phyloP scores from a whole-genome alignment of 2,888 invertebrate species.

The Eustalomyia histrio region DNA sequence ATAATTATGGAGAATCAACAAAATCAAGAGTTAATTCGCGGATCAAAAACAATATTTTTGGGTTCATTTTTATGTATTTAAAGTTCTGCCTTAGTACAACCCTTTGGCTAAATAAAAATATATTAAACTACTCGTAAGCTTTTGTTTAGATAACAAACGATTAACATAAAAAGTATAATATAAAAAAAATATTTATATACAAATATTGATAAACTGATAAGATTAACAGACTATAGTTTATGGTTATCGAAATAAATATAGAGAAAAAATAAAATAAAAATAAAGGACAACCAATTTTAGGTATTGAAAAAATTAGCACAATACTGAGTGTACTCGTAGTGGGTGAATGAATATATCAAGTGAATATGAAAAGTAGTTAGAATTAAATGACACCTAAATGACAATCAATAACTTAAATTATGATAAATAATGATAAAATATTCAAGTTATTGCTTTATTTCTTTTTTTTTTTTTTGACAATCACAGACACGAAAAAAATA shows the following conservation, averaged over 20 bases:
- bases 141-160: constrained; percentile 49
- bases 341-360: background rate
- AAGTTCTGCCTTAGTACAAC: too few relatives aligned
- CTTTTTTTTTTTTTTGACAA: background rate
- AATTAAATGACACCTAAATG: background rate
- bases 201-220: constrained; percentile 45
- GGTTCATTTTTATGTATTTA: too few relatives aligned
- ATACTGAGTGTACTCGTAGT: background rate
- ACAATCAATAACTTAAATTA: constrained; percentile 39
- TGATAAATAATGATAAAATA: constrained; percentile 24
- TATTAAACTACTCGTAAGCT: constrained; percentile 3
- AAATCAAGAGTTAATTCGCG: too few relatives aligned
- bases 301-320: too few relatives aligned
- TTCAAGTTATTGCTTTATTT: constrained; percentile 1
- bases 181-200: background rate
- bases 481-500: background rate
- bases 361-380: background rate
- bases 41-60: too few relatives aligned
- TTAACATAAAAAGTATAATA: constrained; percentile 28
- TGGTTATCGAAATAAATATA: constrained; percentile 9
- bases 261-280: background rate
- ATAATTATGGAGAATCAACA: too few relatives aligned
- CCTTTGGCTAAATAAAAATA: background rate
- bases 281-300: constrained; percentile 1
- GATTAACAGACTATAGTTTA: constrained; percentile 38